Conservation (phyloP, 2,797 vertebrate species). For the Enteromius viviparus region DNA sequence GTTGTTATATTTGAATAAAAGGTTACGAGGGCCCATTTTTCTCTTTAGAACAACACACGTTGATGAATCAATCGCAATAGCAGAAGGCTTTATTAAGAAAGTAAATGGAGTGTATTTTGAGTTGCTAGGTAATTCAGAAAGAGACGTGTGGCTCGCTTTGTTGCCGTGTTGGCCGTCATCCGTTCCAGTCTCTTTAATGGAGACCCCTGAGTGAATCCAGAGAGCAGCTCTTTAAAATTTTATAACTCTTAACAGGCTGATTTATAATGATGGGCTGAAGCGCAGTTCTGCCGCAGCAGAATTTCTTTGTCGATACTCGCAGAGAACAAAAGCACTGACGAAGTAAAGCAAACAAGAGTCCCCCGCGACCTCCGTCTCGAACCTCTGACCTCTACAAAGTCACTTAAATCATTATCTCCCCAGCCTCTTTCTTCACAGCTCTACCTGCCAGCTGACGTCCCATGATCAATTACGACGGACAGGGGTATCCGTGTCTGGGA, state of each 20-base stretch:
- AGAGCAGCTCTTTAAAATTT: slow-evolving; percentile 76
- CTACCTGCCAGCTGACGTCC: slow-evolving; percentile 79
- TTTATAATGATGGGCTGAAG: slow-evolving; percentile 77
- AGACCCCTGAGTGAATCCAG: slow-evolving; percentile 72
- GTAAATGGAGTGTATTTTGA: slow-evolving; percentile 10
- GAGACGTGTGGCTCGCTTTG: slow-evolving; percentile 28
- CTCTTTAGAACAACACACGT: background rate
- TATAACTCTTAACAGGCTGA: slow-evolving; percentile 75
- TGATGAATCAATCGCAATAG: background rate
- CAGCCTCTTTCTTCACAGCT: slow-evolving; percentile 57
- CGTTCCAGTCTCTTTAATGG: slow-evolving; percentile 72
- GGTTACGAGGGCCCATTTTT: background rate
- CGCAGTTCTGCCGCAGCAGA: slow-evolving; percentile 60
- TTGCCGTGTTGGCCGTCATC: slow-evolving; percentile 71
- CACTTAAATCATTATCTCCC: slow-evolving; percentile 67
- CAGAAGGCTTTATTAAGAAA: background rate
- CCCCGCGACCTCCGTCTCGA: slow-evolving; percentile 64
- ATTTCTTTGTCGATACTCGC: slow-evolving; percentile 52
- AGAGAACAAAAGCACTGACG: slow-evolving; percentile 52
- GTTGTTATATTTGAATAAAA: background rate
- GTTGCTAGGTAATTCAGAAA: slow-evolving; percentile 5
- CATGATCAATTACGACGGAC: slow-evolving; percentile 67
- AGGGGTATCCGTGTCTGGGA: slow-evolving; percentile 63
- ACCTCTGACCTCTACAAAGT: slow-evolving; percentile 69
- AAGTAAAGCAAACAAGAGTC: slow-evolving; percentile 62